These are phyloP conservation scores for Heliconius erato DNA, from an alignment of 2,888 invertebrate species.

Conservation along the genomic window DNA sequence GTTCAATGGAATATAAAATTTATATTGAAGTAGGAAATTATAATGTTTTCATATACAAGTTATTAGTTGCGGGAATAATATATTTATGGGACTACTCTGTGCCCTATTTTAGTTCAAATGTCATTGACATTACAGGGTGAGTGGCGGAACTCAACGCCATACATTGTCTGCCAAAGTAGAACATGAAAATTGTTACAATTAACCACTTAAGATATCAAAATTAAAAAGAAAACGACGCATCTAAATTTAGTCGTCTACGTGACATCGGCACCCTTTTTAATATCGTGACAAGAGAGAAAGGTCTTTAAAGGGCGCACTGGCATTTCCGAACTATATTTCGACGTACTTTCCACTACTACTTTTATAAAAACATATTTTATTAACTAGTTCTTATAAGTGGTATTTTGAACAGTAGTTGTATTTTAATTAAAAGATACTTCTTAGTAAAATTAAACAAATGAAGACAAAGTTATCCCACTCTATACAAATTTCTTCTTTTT, in stretches of 20 bases:
- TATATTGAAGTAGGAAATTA: not conserved
- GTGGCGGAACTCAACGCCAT: not conserved
- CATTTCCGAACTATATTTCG: conserved; percentile 50
- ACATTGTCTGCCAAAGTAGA: not conserved
- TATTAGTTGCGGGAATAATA: too few relatives aligned
- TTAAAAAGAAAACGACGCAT: conserved; percentile 28
- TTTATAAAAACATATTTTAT: conserved; percentile 15
- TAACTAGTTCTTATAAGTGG: not conserved
- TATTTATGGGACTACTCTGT: too few relatives aligned
- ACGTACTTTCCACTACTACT: conserved; percentile 12
- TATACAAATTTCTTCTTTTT: too few relatives aligned
- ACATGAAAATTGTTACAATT: not conserved
- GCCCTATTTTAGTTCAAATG: not conserved
- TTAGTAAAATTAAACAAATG: too few relatives aligned
- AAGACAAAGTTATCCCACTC: too few relatives aligned
- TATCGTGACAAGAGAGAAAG: conserved; percentile 50
- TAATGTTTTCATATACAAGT: not conserved
- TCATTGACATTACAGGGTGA: not conserved
- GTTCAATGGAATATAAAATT: not conserved
- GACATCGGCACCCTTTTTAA: conserved; percentile 53
- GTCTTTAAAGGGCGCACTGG: conserved; percentile 49
- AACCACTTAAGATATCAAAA: not conserved
- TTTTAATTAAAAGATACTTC: too few relatives aligned
- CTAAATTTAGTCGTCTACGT: conserved; percentile 31
- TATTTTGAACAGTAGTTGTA: too few relatives aligned